Evolutionary conservation across 2,888 invertebrate genomes (phyloP), one percentile per base, ranked within the genome.

Genomic region (Epiperipatus broadwayi): DNA sequence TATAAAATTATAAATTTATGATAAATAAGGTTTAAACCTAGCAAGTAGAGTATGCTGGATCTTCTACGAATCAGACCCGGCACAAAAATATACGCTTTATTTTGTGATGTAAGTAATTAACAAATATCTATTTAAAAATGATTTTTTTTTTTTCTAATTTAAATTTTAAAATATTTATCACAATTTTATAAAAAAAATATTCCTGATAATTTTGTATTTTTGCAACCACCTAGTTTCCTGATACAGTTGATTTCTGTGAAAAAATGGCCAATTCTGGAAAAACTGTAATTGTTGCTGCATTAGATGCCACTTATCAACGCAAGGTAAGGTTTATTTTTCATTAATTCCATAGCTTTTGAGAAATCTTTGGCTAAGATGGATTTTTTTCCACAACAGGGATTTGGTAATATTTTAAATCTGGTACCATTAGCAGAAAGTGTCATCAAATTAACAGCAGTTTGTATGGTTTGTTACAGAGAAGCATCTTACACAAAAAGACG

Each of bases 271-370:
- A 66, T 44, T 44, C 43, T 30, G 68, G 69, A 1, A 70, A 69
- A 53, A 62, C 62, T n/a, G 65, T 70, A 2, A 64, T 69, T 27
- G 66, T 70, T 3, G 69, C 70, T 27, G 69, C 68, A 2, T 51
- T 70, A 27, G 69, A 69, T 52, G 69, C 66, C 10, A 69, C 68
- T 3, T 70, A 61, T 49, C 63, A 65, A 48, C 56, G 68, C 51
- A 56, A 57, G 60, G 57, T 56, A 42, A 21, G 25, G 28, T 16
- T 15, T 27, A 30, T 18, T 21, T 7, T 35, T 5, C 31, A 16
- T 33, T 15, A 21, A n/a, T 25, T n/a, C n/a, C n/a, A n/a, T 25
- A 10, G 25, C 25, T 10, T 25, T 25, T 25, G n/a, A 25, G 7
- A 31, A 5, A 31, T 31, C 5, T 5, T n/a, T 5, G 8, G n/a